Base-by-base conservation (phyloP, 2,888 invertebrate genomes). In the Bembecia ichneumoniformis region DNA sequence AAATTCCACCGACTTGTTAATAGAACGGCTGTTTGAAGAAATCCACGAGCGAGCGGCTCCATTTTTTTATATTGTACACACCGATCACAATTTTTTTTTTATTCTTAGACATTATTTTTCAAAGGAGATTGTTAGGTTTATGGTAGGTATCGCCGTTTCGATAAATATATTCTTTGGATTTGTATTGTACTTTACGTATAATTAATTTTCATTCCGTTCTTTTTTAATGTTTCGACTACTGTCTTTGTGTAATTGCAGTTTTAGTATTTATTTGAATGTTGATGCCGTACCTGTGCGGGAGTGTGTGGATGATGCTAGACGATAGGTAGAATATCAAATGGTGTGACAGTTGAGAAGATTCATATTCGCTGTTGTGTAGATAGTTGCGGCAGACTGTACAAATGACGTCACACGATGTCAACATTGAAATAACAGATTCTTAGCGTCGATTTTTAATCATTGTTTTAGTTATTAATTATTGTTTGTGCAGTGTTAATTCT, bases 181-280 rank as follows among this genome's bases (percentile, higher is more conserved):
- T 67, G 82, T 86, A 84, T 83, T 74, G 77, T 74, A 79, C 74
- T 74, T 76, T 75, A 28, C 9, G 28, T 28, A 28, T 28, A 77
- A 74, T 73, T 49, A 68, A 73, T 72, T 79, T 84, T 81, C 86
- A 86, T 86, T 87, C 86, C 86, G 83, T 81, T 77, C 68, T 74
- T 76, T 75, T 76, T 78, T 74, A 76, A 66, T 69, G 57, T 66
- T 63, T 51, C 49, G 52, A 55, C 50, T 50, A 51, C 51, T 28
- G 28, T 17, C 4, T 46, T 47, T 47, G 47, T 51, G 46, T 49
- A 49, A 54, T 44, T 49, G 47, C 49, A 48, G 28, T 43, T 49
- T 28, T 48, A 56, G 60, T 62, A 61, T 56, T 62, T 60, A 57
- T 58, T 58, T 49, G 47, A 47, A 75, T 74, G 77, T 67, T 74